These are phyloP conservation scores for Nipponacmea schrenckii DNA, from an alignment of 2,888 invertebrate species.

Conservation along the genomic window DNA sequence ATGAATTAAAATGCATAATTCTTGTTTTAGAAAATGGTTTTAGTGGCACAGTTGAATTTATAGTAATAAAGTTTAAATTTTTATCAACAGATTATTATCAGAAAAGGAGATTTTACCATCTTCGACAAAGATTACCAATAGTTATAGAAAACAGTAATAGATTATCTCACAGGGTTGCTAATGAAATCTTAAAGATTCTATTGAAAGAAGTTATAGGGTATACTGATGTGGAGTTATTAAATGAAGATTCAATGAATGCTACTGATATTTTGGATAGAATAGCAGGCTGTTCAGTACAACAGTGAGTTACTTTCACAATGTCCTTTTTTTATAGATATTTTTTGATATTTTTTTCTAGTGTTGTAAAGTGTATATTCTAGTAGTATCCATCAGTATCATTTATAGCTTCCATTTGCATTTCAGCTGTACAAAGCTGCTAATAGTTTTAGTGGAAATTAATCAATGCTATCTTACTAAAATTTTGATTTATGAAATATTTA, in stretches of 20 bases:
- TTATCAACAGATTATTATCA: slow-evolving; percentile 38
- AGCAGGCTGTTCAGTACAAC: slow-evolving; percentile 53
- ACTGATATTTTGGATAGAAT: slow-evolving; percentile 59
- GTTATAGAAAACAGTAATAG: slow-evolving; percentile 61
- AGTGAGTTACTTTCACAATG: slow-evolving; percentile 28
- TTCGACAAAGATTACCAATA: slow-evolving; percentile 52
- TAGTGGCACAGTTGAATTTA: no score
- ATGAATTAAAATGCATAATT: no score
- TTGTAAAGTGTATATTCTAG: neutral
- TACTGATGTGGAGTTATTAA: slow-evolving; percentile 58
- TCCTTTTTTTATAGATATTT: neutral
- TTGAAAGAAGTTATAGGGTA: slow-evolving; percentile 67
- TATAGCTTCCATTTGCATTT: neutral
- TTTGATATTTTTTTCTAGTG: no score
- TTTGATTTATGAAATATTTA: neutral
- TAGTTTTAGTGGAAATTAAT: no score
- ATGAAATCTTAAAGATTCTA: slow-evolving; percentile 66
- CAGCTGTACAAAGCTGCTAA: no score
- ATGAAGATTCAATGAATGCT: slow-evolving; percentile 56
- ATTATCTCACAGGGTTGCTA: slow-evolving; percentile 66
- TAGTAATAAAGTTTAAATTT: no score
- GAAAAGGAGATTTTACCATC: slow-evolving; percentile 54
- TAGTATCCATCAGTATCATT: slow-evolving; percentile 19
- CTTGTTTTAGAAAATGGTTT: no score
- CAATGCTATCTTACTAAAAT: no score